Percentiles rank a stretch among this genome's conserved stretches.
phyloP scores from a whole-genome alignment of 2,797 vertebrate genomes.

The Rhincodon typus region DNA sequence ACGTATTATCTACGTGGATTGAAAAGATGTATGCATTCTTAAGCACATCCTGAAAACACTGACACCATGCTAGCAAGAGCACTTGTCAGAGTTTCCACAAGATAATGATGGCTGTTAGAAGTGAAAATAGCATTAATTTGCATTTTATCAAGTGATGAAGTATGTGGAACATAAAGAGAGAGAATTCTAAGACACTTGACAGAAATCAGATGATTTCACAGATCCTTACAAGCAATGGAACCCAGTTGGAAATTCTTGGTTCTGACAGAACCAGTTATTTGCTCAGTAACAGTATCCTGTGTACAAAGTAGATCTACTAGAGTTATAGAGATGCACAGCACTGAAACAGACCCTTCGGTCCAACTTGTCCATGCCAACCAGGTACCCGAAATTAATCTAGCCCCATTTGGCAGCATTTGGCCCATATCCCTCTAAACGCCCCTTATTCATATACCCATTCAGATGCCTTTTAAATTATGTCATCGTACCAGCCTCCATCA shows the following conservation, averaged over 20 bases:
- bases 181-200: not conserved
- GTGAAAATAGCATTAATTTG: not conserved
- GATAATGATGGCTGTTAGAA: not conserved
- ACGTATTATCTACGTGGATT: too few species aligned
- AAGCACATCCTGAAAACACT: not conserved
- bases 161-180: not conserved
- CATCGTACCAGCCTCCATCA: too few species aligned
- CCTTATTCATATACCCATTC: too few species aligned
- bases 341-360: too few species aligned
- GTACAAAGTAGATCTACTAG: not conserved
- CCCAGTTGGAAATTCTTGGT: not conserved
- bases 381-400: too few species aligned
- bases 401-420: too few species aligned
- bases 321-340: too few species aligned
- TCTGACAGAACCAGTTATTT: not conserved
- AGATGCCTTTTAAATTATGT: too few species aligned
- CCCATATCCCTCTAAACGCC: too few species aligned
- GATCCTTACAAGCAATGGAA: not conserved
- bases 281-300: not conserved
- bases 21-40: not conserved
- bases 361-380: too few species aligned
- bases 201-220: not conserved
- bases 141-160: not conserved
- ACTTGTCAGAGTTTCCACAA: not conserved
- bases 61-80: not conserved